A percentile compares a stretch with the other conserved stretches of the same genome.
phyloP scores from a whole-genome alignment of 2,888 invertebrate genomes.

The Cremastobaeus sp. region DNA sequence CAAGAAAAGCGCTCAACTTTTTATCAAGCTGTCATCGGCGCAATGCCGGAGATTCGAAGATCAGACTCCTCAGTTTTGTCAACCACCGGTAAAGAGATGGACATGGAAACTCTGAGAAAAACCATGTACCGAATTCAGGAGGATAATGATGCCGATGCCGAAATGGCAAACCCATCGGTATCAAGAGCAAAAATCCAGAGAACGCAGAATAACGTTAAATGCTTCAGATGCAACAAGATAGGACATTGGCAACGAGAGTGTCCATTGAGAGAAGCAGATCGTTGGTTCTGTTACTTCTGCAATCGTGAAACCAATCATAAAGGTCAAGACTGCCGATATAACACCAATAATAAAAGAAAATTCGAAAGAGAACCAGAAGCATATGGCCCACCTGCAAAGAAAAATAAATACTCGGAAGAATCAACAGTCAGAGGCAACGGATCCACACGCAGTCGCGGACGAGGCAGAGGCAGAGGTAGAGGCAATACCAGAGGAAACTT shows the following conservation, averaged over 20 bases:
- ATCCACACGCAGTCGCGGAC: not conserved
- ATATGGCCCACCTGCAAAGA: slow-evolving; percentile 26
- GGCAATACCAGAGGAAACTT: not conserved
- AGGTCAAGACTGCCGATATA: slow-evolving; percentile 18
- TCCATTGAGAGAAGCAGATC: slow-evolving; percentile 4
- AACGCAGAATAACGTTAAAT: slow-evolving; percentile 14
- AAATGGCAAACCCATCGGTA: not conserved
- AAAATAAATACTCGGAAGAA: not conserved
- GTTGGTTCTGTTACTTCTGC: slow-evolving; percentile 39
- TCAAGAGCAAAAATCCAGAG: not conserved
- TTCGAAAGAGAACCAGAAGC: slow-evolving; percentile 2
- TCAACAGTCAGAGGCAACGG: not conserved
- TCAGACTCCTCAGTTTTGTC: too few species aligned
- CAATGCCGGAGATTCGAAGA: too few species aligned
- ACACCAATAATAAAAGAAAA: not conserved
- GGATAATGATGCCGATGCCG: slow-evolving; percentile 33
- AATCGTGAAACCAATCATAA: slow-evolving; percentile 25
- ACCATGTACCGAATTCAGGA: slow-evolving; percentile 37
- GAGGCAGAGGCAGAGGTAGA: not conserved
- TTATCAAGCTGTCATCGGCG: too few species aligned
- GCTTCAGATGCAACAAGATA: slow-evolving; percentile 46
- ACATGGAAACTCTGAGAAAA: too few species aligned
- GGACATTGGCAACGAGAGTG: slow-evolving; percentile 42
- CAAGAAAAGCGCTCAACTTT: too few species aligned
- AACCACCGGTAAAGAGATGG: too few species aligned